phyloP scores from a whole-genome alignment of 1,140 invertebrate genomes.

The Acyrthosiphon pisum region DNA sequence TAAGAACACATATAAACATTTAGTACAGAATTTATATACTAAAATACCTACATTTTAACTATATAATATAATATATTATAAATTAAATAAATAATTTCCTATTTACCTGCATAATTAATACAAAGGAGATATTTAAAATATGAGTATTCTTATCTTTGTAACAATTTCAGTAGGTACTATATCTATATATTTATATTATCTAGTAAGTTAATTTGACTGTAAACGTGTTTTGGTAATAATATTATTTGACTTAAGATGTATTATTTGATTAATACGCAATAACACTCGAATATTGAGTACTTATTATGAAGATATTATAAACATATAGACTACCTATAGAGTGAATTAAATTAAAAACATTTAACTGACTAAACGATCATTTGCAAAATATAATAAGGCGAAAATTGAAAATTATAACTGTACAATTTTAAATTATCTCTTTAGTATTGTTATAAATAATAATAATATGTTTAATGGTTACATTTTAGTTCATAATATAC shows the following conservation, averaged over 20 bases:
- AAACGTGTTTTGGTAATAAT: not conserved
- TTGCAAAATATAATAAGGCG: not conserved
- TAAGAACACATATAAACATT: not conserved
- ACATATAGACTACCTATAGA: not conserved
- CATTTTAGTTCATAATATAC: not conserved
- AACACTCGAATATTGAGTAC: conserved; percentile 1
- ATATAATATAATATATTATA: too few relatives aligned
- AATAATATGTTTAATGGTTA: not conserved
- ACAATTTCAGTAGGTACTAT: not conserved
- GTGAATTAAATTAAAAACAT: not conserved
- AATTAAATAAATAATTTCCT: not conserved
- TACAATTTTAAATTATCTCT: not conserved
- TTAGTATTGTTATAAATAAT: not conserved
- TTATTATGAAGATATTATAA: not conserved
- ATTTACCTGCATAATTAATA: not conserved
- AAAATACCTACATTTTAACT: not conserved
- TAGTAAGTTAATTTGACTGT: not conserved
- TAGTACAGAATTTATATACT: not conserved
- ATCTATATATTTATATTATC: not conserved
- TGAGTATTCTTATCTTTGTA: not conserved
- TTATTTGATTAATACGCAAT: not conserved
- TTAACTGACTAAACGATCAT: too few relatives aligned
- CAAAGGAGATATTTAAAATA: not conserved
- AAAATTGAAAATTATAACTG: not conserved
- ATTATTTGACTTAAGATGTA: not conserved